phyloP scores from a whole-genome alignment of 2,888 invertebrate species.

The Acanthococcus lagerstroemiae region DNA sequence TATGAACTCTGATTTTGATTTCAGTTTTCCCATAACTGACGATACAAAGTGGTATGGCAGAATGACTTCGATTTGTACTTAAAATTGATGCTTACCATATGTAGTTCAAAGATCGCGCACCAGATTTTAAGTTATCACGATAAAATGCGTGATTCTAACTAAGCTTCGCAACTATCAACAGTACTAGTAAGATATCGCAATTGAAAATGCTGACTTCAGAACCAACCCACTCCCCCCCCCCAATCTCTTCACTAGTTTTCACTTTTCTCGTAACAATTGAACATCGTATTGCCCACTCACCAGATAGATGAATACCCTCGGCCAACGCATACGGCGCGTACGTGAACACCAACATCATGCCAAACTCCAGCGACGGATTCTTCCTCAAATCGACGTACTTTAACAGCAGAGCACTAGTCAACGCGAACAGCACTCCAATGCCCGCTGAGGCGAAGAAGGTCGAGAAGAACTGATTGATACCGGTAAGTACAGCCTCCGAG shows the following conservation, averaged over 20 bases:
- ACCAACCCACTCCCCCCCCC: no score
- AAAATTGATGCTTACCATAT: no score
- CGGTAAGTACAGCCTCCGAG: conserved; percentile 75
- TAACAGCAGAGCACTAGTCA: conserved; percentile 80
- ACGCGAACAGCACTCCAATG: conserved; percentile 88
- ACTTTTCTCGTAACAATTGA: no score
- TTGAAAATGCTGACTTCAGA: no score
- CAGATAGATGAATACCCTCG: conserved; percentile 89
- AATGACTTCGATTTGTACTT: background rate
- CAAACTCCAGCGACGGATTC: conserved; percentile 96
- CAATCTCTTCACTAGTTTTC: background rate
- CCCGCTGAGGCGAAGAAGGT: conserved; percentile 99
- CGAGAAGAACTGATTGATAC: conserved; percentile 63
- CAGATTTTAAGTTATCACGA: no score
- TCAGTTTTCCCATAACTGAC: no score
- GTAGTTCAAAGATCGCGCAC: no score
- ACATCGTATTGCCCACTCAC: conserved; percentile 46
- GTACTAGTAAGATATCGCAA: no score
- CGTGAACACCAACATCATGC: conserved; percentile 95
- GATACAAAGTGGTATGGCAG: background rate
- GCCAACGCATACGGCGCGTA: conserved; percentile 97
- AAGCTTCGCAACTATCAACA: no score
- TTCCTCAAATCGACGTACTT: conserved; percentile 94
- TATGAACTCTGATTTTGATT: no score
- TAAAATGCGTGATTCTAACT: no score